phyloP scores from a whole-genome alignment of 2,888 invertebrate genomes.

The Coelogynopora nodosa region DNA sequence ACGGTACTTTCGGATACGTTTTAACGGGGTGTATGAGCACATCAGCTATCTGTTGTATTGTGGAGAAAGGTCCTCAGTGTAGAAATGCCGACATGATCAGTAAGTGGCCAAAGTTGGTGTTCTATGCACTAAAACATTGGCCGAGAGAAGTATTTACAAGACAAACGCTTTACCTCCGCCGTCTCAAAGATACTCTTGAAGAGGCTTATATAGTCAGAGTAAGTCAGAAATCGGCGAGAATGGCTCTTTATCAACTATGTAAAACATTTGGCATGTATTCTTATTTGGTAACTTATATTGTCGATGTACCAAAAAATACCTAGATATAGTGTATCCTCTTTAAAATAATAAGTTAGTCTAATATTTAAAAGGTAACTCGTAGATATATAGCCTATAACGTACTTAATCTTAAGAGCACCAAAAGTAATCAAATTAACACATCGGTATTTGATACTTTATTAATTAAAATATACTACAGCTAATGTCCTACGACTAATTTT shows the following conservation, averaged over 20 bases:
- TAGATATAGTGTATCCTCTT: too few relatives aligned
- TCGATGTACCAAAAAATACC: too few relatives aligned
- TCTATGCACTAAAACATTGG: neutral
- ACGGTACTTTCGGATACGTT: neutral
- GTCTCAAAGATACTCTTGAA: neutral
- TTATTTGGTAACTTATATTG: neutral
- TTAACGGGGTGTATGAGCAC: neutral
- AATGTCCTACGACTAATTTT: too few relatives aligned
- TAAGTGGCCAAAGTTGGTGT: neutral
- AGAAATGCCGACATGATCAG: neutral
- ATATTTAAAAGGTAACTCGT: too few relatives aligned
- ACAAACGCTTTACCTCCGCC: neutral
- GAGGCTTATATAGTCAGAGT: neutral
- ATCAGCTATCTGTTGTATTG: neutral
- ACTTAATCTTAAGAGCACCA: too few relatives aligned
- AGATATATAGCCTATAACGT: too few relatives aligned
- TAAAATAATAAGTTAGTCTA: too few relatives aligned
- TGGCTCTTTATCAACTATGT: neutral
- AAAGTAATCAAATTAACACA: too few relatives aligned
- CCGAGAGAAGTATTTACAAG: neutral
- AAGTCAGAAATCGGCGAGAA: neutral
- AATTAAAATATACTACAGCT: too few relatives aligned
- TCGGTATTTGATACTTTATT: too few relatives aligned
- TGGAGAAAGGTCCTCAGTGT: neutral
- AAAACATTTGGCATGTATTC: neutral